A percentile compares a stretch with the other conserved stretches of the same genome.
Evolutionary conservation across 2,797 vertebrate genomes (phyloP).

Genomic region (Acrossocheilus fasciatus): DNA sequence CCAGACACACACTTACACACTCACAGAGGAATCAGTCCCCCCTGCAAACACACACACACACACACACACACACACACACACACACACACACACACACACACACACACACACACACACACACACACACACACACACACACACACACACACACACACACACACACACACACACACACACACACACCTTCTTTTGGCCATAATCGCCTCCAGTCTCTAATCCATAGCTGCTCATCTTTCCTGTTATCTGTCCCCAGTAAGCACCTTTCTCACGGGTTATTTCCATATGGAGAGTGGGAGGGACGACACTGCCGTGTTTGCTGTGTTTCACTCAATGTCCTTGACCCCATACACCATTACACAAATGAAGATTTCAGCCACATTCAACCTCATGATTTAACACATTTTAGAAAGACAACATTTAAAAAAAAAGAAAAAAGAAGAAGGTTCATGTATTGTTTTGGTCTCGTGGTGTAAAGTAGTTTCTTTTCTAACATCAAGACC

Average conservation of each 20-base stretch:
- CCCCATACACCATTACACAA: background rate
- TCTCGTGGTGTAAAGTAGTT: background rate
- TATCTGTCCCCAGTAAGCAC: conserved; percentile 95
- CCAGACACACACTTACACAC: conserved; percentile 82
- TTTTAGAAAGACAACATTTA: background rate
- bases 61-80: conserved; percentile 64
- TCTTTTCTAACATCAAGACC: background rate
- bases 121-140: conserved; percentile 77
- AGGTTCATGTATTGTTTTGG: background rate
- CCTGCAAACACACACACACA: conserved; percentile 21
- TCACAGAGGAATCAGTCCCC: conserved; percentile 63
- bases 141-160: conserved; percentile 50
- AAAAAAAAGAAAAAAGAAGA: background rate
- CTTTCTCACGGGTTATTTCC: conserved; percentile 84
- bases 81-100: background rate
- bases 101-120: conserved; percentile 6
- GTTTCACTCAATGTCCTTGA: conserved; percentile 63
- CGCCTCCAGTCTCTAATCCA: conserved; percentile 92
- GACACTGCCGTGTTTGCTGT: conserved; percentile 72
- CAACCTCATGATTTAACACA: background rate
- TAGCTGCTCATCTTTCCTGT: conserved; percentile 94
- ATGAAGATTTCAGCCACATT: background rate
- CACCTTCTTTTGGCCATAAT: conserved; percentile 81
- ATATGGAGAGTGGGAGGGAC: conserved; percentile 71
- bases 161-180: conserved; percentile 64